phyloP scores from a whole-genome alignment of 2,797 vertebrate genomes.

The Sebastes elongatus region DNA sequence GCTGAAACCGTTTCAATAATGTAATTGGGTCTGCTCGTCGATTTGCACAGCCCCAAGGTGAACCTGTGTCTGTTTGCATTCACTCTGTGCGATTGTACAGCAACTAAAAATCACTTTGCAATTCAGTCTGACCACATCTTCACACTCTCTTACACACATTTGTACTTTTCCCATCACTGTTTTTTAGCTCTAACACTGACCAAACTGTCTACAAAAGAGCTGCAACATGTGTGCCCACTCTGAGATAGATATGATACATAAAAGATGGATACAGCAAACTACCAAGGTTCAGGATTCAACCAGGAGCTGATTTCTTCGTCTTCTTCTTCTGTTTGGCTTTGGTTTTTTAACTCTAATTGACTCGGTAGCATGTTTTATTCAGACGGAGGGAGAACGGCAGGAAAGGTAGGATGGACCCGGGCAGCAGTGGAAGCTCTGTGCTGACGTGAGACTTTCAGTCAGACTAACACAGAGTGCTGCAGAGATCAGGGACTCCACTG shows the following conservation, averaged over 20 bases:
- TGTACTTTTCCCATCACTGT: neutral
- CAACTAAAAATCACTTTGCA: neutral
- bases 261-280: neutral
- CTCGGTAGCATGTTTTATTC: constrained; percentile 12
- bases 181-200: neutral
- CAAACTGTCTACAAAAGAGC: neutral
- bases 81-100: neutral
- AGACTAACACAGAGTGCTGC: neutral
- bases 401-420: neutral
- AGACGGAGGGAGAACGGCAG: neutral
- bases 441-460: neutral
- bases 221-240: neutral
- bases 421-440: neutral
- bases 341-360: neutral
- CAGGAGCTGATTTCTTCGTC: neutral
- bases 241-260: neutral
- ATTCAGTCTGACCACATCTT: neutral
- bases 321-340: neutral
- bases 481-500: neutral
- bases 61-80: neutral
- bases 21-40: too few relatives aligned
- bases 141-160: neutral
- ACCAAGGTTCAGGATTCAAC: neutral
- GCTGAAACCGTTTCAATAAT: too few relatives aligned
- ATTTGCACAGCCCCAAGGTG: too few relatives aligned